Base-by-base conservation (phyloP, 2,888 invertebrate species). In the Tipula helvola region DNA sequence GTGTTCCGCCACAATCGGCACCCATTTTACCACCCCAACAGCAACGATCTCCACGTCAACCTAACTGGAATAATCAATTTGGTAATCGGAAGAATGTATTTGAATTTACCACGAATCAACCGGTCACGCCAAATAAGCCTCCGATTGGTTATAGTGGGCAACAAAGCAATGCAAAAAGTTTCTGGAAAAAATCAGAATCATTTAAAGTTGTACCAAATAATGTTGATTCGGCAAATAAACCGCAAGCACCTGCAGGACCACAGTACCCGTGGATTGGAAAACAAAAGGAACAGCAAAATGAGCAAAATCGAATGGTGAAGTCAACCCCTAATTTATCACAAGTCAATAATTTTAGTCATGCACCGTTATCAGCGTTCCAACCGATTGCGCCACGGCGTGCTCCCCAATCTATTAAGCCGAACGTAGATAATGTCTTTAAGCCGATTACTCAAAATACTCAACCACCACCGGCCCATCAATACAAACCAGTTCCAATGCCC, bases 11-110 rank as follows among this genome's bases (percentile, higher is more conserved):
- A 13, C 16, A n/a, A 42, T 42, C 39, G 7, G 41, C 39, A 10
- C 85, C 85, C 18, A 42, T 42, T 8, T 1, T 84, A 84, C 39
- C 39, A 1, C 13, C n/a, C n/a, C 41, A n/a, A 39, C n/a, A 12
- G 3, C 41, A 85, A 42, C 5, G 36, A 5, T 4, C 84, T 39
- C 87, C 87, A 88, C 83, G 87, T 86, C 87, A 89, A 57, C 36
- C 16, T 10, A 95, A 96, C 89, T 97, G 97, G 97, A 96, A 94
- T 89, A 96, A 93, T 89, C 93, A 96, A 88, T 97, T 97, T 90
- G 96, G 96, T 0, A 95, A 96, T 89, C 95, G 97, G 47, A 97
- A 96, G 90, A 95, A 95, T 52, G 93, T 95, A 0, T 97, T 97
- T 90, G 97, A 97, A 90, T 93, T 93, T 83, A 92, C 90, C 7